Base-by-base conservation (phyloP, 2,797 vertebrate species). In the Clarias laeviceps region DNA sequence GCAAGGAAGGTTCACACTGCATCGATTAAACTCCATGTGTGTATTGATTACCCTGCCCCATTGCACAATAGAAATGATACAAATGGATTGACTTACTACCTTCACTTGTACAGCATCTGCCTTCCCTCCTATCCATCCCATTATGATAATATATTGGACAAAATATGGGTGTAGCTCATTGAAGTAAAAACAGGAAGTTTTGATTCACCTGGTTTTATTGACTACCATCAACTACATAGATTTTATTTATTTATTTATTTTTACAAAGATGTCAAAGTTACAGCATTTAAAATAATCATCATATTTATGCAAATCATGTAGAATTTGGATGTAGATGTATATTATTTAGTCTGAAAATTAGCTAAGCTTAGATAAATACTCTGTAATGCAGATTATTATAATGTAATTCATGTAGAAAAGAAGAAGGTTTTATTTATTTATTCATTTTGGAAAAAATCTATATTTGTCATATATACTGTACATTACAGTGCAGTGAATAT, bases 21-120 rank as follows among this genome's bases (percentile, higher is more conserved):
- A 84, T 88, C 76, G 84, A 86, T 84, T 87, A 82, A 64, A 83
- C 74, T 86, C 69, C 57, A 32, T 73, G 59, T 45, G 82, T 37
- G 20, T 37, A 83, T 83, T 50, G 82, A 88, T 89, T 86, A 87
- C 40, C 32, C 40, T 54, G 40, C 40, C 27, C 59, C 37, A 40
- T 80, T 64, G 77, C 40, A 24, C 29, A 24, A 11, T 59, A 32
- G 69, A 34, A 8, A 66, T 82, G 66, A 70, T 70, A 34, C 66
- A 72, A 12, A 34, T 50, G 62, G 32, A 86, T 84, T 32, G 65
- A 84, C 84, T 77, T 57, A 50, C 56, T 15, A 65, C 50, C 14
- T 50, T 40, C 34, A 45, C 37, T 66, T 54, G 9, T 27, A 45
- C 37, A 27, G 18, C 24, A 50, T 45, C 9, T 68, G 9, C 40